Conservation (phyloP, 2,888 invertebrate genomes). For the Malacosoma neustria region DNA sequence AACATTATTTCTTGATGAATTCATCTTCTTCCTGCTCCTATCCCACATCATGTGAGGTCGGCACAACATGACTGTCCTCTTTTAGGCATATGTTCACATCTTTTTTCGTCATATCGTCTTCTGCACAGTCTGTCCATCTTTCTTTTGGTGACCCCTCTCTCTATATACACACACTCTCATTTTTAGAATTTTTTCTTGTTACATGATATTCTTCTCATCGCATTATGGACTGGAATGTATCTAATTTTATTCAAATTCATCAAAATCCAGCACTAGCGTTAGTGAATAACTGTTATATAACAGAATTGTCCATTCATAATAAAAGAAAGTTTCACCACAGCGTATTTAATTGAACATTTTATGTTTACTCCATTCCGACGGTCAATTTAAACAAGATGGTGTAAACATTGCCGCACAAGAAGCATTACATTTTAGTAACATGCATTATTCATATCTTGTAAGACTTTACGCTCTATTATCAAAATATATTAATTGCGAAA, state of each 20-base stretch:
- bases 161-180: too few relatives aligned
- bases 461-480: background rate
- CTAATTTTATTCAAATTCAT: background rate
- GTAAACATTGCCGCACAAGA: background rate
- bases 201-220: too few relatives aligned
- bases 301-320: slow-evolving; percentile 26
- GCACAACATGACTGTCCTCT: too few relatives aligned
- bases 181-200: too few relatives aligned
- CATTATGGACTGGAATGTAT: background rate
- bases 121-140: too few relatives aligned
- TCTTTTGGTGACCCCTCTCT: too few relatives aligned
- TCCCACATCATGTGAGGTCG: too few relatives aligned
- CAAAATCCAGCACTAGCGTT: slow-evolving; percentile 15
- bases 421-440: background rate
- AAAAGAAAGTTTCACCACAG: slow-evolving; percentile 24
- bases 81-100: too few relatives aligned
- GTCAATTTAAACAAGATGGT: background rate
- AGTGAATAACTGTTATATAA: slow-evolving; percentile 28
- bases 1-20: too few relatives aligned
- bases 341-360: slow-evolving; percentile 2
- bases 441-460: background rate
- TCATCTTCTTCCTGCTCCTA: too few relatives aligned
- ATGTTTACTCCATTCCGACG: slow-evolving; percentile 1
- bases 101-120: too few relatives aligned
- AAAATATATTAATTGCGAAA: background rate